A percentile compares a stretch with the other conserved stretches of the same genome.
Conservation (phyloP, 2,888 invertebrate species). For the Thereva unica region DNA sequence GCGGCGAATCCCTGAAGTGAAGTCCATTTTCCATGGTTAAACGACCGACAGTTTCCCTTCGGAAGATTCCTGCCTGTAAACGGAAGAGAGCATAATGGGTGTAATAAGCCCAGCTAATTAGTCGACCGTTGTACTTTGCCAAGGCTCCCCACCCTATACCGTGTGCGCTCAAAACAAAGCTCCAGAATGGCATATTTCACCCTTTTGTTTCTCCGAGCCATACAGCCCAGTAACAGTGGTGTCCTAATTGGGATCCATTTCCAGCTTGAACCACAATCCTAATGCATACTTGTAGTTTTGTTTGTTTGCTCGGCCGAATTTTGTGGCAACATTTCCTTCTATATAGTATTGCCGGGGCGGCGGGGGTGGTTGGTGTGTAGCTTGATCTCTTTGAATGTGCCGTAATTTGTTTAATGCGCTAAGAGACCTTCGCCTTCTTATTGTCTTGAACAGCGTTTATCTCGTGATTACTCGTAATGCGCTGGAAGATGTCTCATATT, state of each 20-base stretch:
- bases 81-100: conserved; percentile 40
- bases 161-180: conserved; percentile 19
- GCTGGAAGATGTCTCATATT: conserved; percentile 29
- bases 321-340: conserved; percentile 19
- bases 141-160: conserved; percentile 22
- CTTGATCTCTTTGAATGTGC: conserved; percentile 34
- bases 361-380: conserved; percentile 1
- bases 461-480: conserved; percentile 36
- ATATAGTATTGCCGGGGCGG: neutral
- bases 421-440: conserved; percentile 34
- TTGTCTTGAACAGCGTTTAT: conserved; percentile 34
- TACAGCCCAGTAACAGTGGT: conserved; percentile 28
- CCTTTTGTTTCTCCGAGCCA: conserved; percentile 33
- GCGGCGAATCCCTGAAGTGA: conserved; percentile 27
- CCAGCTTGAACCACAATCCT: conserved; percentile 35
- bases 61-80: conserved; percentile 32
- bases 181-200: conserved; percentile 39
- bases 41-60: conserved; percentile 35
- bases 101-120: conserved; percentile 43
- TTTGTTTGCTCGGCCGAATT: conserved; percentile 32
- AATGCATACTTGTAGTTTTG: conserved; percentile 40
- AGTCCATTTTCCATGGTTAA: conserved; percentile 40
- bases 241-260: conserved; percentile 42
- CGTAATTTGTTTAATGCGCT: conserved; percentile 36
- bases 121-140: conserved; percentile 41